phyloP scores from a whole-genome alignment of 1,140 invertebrate genomes.

The Vanessa tameamea region DNA sequence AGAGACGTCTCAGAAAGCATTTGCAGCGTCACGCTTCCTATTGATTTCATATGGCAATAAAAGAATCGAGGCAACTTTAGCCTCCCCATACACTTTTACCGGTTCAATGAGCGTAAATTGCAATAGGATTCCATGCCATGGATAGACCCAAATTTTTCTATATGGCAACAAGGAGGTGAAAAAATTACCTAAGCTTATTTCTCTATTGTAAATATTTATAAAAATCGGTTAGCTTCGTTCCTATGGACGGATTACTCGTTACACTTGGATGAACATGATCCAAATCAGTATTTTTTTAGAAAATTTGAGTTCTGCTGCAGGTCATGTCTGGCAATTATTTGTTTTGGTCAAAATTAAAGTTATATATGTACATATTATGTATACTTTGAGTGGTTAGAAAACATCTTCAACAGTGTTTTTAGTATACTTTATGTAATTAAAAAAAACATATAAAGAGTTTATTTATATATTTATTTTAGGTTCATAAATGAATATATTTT shows the following conservation, averaged over 20 bases:
- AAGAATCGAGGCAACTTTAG: slow-evolving; percentile 71
- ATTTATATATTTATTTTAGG: no score
- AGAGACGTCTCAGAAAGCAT: slow-evolving; percentile 45
- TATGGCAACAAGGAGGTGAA: slow-evolving; percentile 47
- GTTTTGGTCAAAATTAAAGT: no score
- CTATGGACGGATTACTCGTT: not conserved
- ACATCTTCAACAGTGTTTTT: no score
- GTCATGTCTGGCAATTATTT: no score
- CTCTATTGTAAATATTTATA: not conserved
- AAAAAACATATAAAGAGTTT: no score
- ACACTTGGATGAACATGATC: not conserved
- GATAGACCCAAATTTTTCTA: slow-evolving; percentile 65
- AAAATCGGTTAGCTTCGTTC: not conserved
- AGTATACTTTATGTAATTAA: no score
- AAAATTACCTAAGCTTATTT: slow-evolving; percentile 55
- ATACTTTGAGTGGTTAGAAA: no score
- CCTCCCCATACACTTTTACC: slow-evolving; percentile 71
- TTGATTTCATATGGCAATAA: slow-evolving; percentile 74
- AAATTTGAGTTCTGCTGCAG: no score
- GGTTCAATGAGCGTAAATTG: slow-evolving; percentile 77
- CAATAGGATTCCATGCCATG: slow-evolving; percentile 73
- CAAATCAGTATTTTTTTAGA: no score
- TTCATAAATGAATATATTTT: not conserved
- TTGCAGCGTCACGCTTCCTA: slow-evolving; percentile 61
- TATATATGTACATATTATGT: no score